Evolutionary conservation across 2,113 vertebrate species (phyloP), one percentile per base, ranked within the genome.

Genomic region (Ascaphus truei): DNA sequence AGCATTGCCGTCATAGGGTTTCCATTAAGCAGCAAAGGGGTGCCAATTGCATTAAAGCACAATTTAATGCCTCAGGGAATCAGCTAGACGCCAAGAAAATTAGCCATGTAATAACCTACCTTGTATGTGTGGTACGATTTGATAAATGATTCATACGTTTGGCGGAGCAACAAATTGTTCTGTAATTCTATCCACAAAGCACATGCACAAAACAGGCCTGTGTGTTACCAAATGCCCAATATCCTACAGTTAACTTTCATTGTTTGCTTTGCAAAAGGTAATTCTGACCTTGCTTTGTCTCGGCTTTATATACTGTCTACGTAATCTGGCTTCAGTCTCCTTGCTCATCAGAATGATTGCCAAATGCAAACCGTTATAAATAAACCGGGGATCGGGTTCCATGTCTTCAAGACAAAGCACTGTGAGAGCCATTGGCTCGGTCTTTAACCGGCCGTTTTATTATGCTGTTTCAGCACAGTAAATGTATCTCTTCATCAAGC

Each of bases 281-380:
- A 52, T 29, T n/a, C 12, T 69, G 57, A 39, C 25, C 53, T 71
- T 48, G 11, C 0, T 68, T 51, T 59, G 3, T 55, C 22, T 57
- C 1, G 16, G 29, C 5, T 0, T 0, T 55, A 22, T 39, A 13
- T 1, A 0, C 22, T 23, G n/a, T n/a, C 18, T 47, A 30, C 9
- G 11, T 22, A 12, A 10, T 29, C 11, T 33, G n/a, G 31, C 11
- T 1, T 6, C 4, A 43, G 8, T 75, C 10, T 71, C 25, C 37
- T 73, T 41, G 1, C 0, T 61, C 43, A 39, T 34, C 45, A 23
- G 25, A 55, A 39, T n/a, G 13, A 67, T 3, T 8, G 2, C 0
- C 1, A 55, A 18, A 1, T 1, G 1, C 10, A 13, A 36, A 26
- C 60, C 30, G 26, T 45, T 61, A 15, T 30, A 52, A 41, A 41